Base-by-base conservation (phyloP, 1,140 invertebrate species). In the Diuraphis noxia region DNA sequence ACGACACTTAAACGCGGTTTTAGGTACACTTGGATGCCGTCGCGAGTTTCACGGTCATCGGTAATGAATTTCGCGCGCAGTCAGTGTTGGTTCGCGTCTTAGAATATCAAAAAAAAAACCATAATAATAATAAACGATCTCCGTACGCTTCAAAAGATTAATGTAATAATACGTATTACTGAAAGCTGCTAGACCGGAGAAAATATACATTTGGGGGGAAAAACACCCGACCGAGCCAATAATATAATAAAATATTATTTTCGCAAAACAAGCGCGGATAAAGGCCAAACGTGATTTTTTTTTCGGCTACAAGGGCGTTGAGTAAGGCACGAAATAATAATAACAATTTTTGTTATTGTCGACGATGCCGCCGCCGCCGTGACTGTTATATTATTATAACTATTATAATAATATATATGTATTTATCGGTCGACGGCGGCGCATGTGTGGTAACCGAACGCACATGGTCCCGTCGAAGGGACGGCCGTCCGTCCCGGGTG, bases 41-140 rank as follows among this genome's bases (percentile, higher is more conserved):
- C 43, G 52, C 23, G 38, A 30, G 38, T 88, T 90, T 90, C 88
- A 90, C 88, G 88, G 88, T 90, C 88, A 79, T 36, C 72, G 40
- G 88, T 79, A 90, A 90, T 79, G 88, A 52, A 86, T 86, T 86
- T 86, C 46, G 85, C 43, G n/a, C 85, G 30, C 30, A 72, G 56
- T n/a, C n/a, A n/a, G 56, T 72, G 56, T 72, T 17, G 10, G 56
- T 72, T 30, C 5, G 46, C 36, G 41, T 85, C 7, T 19, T 85
- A 85, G 13, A 34, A 41, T 30, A n/a, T 43, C n/a, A 85, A 34
- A 52, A 25, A 85, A 34, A 23, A 84, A 30, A 21, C n/a, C n/a
- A n/a, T 8, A 85, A 52, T 23, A 85, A 34, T 17, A 52, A 85
- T 49, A 85, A 85, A 46, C 40, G 34, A 38, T 21, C 21, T 86